Conservation (phyloP, 2,113 vertebrate genomes). For the Callopanchax toddi region DNA sequence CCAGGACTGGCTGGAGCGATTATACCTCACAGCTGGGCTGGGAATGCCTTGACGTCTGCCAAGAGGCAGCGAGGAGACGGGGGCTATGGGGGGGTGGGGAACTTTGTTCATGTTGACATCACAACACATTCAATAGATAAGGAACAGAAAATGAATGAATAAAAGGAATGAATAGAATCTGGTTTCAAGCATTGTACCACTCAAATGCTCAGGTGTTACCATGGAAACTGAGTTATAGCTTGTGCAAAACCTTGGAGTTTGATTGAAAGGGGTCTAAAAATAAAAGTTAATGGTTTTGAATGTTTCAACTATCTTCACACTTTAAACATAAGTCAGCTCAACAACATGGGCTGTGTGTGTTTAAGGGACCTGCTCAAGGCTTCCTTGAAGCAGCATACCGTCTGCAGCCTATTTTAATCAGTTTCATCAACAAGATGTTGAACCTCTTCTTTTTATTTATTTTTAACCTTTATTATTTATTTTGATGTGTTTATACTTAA, state of each 20-base stretch:
- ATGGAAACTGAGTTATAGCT: neutral
- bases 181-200: neutral
- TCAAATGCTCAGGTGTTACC: neutral
- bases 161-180: neutral
- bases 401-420: no score
- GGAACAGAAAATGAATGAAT: neutral
- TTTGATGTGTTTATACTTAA: no score
- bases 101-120: neutral
- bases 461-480: no score
- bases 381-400: no score
- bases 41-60: neutral
- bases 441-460: no score
- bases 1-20: neutral
- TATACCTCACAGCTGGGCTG: neutral
- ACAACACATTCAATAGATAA: neutral
- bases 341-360: neutral
- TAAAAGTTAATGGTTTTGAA: neutral
- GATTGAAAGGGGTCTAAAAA: neutral
- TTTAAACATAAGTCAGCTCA: no score
- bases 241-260: neutral
- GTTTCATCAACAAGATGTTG: no score
- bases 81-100: neutral
- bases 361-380: neutral
- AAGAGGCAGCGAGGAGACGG: neutral
- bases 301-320: neutral